Percentiles rank a stretch among this genome's conserved stretches.
These are phyloP conservation scores for Batillaria attramentaria DNA, from an alignment of 1,140 invertebrate genomes.

Conservation along the genomic window DNA sequence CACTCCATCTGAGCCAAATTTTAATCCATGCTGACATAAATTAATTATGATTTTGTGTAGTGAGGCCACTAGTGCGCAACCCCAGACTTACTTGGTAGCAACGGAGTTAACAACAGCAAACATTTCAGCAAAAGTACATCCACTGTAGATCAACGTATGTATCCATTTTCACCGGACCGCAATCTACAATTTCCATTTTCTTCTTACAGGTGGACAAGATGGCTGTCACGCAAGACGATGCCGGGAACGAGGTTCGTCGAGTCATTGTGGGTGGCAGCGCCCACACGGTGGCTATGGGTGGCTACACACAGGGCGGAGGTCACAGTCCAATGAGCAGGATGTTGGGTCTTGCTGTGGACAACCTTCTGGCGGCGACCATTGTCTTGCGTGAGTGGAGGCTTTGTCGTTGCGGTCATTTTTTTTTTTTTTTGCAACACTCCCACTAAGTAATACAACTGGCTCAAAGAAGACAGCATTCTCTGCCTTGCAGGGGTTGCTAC, in stretches of 20 bases:
- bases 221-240: neutral
- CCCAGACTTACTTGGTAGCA: neutral
- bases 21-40: too few species aligned
- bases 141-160: neutral
- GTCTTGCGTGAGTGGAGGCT: slow-evolving; percentile 44
- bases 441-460: too few species aligned
- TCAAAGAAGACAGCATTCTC: too few species aligned
- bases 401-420: too few species aligned
- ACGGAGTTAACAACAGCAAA: neutral
- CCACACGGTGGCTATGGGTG: slow-evolving; percentile 50
- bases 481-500: too few species aligned
- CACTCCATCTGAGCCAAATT: too few species aligned
- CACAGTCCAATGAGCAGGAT: slow-evolving; percentile 49
- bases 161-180: too few species aligned
- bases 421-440: too few species aligned
- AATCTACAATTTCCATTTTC: too few species aligned
- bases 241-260: slow-evolving; percentile 39
- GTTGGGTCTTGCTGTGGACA: slow-evolving; percentile 59
- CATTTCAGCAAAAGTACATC: slow-evolving; percentile 1
- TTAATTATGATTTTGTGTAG: neutral
- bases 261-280: slow-evolving; percentile 53
- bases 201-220: neutral
- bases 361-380: slow-evolving; percentile 48
- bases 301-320: slow-evolving; percentile 58
- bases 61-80: too few species aligned